phyloP scores from a whole-genome alignment of 2,888 invertebrate species.

The Cremastobaeus sp. region DNA sequence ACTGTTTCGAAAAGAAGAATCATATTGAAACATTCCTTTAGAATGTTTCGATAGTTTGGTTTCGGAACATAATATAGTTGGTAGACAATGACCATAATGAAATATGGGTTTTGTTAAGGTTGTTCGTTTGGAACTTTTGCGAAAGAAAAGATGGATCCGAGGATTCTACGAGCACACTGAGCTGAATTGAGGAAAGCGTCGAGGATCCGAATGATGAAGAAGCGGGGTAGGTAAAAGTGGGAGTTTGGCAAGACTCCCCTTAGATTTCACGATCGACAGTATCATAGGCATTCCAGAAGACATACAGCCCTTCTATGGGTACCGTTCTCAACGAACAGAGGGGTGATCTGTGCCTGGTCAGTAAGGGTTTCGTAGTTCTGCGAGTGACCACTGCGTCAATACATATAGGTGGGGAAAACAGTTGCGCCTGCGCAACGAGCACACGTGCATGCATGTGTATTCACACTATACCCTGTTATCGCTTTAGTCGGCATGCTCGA shows the following conservation, averaged over 20 bases:
- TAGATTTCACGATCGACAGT: conserved; percentile 58
- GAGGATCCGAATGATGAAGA: conserved; percentile 12
- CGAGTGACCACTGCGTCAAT: conserved; percentile 77
- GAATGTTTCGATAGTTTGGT: no score
- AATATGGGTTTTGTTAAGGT: no score
- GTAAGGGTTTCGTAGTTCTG: conserved; percentile 68
- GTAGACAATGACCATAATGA: no score
- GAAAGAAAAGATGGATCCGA: conserved; percentile 50
- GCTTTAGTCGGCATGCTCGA: conserved; percentile 40
- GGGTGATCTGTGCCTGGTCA: conserved; percentile 63
- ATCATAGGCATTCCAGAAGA: conserved; percentile 77
- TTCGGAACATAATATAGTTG: no score
- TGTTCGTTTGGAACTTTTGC: conserved; percentile 75
- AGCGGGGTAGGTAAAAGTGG: conserved; percentile 27
- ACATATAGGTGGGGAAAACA: conserved; percentile 74
- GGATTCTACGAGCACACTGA: conserved; percentile 5
- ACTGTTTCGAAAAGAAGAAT: no score
- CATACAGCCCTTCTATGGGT: conserved; percentile 69
- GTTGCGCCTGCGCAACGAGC: conserved; percentile 73
- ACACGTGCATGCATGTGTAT: conserved; percentile 37
- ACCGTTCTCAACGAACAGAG: conserved; percentile 64
- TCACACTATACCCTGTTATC: conserved; percentile 35
- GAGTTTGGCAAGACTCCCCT: conserved; percentile 33
- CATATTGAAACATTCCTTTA: no score
- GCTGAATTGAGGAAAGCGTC: conserved; percentile 13